phyloP scores from a whole-genome alignment of 2,113 vertebrate species.

The Petromus typicus region DNA sequence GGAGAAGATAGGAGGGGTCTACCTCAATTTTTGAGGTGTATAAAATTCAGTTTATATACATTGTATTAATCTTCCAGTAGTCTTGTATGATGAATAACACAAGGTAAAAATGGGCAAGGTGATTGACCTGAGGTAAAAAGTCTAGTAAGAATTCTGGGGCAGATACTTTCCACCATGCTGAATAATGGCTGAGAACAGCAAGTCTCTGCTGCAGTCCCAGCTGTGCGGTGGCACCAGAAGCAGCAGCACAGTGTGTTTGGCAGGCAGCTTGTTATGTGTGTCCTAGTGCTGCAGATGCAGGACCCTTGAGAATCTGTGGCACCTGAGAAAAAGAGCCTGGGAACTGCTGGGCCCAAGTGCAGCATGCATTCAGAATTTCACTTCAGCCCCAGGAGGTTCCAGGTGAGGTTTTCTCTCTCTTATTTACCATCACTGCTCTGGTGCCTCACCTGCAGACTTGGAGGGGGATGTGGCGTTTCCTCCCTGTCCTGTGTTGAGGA shows the following conservation, averaged over 20 bases:
- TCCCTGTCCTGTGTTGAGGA: background rate
- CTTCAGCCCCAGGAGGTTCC: no score
- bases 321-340: background rate
- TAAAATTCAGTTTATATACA: background rate
- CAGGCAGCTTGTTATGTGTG: fast-evolving
- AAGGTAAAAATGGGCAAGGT: background rate
- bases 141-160: background rate
- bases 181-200: background rate
- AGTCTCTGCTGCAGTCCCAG: background rate
- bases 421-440: fast-evolving
- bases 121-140: background rate
- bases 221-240: no score
- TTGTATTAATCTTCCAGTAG: background rate
- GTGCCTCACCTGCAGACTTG: background rate
- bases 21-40: background rate
- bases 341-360: background rate
- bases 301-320: no score
- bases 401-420: background rate
- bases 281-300: fast-evolving
- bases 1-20: background rate
- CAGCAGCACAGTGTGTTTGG: fast-evolving
- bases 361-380: no score
- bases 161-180: no score
- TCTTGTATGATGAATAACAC: background rate
- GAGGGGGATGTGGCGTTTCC: background rate